Evolutionary conservation across 2,888 invertebrate genomes (phyloP).

Genomic region (Strigamia crassipes): DNA sequence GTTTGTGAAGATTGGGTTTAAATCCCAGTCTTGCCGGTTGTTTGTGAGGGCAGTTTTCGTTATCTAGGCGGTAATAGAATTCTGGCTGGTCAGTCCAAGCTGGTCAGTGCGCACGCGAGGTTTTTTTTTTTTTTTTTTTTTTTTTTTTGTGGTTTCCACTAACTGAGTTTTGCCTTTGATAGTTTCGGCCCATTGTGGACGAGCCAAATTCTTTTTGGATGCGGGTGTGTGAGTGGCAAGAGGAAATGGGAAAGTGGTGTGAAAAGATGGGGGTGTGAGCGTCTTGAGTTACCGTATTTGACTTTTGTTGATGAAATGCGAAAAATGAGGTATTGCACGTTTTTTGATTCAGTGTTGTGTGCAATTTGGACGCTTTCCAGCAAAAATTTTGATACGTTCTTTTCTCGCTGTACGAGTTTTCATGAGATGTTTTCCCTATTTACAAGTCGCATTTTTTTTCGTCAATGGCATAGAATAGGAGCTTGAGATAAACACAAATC

Average conservation of each 20-base stretch:
- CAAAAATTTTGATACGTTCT: constrained; percentile 8
- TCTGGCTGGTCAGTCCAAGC: neutral
- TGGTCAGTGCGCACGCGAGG: neutral
- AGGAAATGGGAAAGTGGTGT: neutral
- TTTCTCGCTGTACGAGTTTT: neutral
- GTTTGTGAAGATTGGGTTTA: neutral
- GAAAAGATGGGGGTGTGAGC: neutral
- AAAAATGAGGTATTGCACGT: neutral
- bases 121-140: too few species aligned
- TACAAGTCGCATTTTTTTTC: neutral
- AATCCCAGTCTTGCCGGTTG: neutral
- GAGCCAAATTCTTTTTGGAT: neutral
- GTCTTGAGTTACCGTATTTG: neutral
- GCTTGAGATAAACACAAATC: constrained; percentile 4
- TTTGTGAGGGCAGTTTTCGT: neutral
- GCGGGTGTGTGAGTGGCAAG: neutral
- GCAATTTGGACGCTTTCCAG: neutral
- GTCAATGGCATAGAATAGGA: neutral
- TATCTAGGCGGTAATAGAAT: neutral
- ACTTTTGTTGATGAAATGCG: neutral
- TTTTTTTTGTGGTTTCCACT: neutral
- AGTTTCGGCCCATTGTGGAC: neutral
- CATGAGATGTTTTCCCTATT: constrained; percentile 10
- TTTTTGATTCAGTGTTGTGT: constrained; percentile 1
- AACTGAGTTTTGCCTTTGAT: neutral